phyloP scores from a whole-genome alignment of 2,888 invertebrate species.

The Macaria liturata region DNA sequence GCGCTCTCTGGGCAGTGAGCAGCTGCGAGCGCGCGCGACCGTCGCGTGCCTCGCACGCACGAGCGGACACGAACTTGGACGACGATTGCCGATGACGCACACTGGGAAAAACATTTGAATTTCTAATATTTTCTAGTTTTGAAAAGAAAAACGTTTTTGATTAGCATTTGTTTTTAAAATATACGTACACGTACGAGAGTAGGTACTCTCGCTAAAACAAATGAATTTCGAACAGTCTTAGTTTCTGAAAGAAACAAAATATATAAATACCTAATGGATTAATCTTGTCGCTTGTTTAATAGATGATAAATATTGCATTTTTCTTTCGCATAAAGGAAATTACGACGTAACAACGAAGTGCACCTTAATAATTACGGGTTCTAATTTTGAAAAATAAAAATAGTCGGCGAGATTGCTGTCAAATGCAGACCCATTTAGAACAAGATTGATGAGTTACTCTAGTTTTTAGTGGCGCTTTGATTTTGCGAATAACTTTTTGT shows the following conservation, averaged over 20 bases:
- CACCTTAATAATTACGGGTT: not conserved
- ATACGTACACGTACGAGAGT: too few relatives aligned
- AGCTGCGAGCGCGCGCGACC: conserved; percentile 64
- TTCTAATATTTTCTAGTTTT: too few relatives aligned
- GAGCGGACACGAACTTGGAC: conserved; percentile 43
- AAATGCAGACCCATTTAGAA: conserved; percentile 5
- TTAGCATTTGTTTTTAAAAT: too few relatives aligned
- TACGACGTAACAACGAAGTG: too few relatives aligned
- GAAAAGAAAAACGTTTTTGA: too few relatives aligned
- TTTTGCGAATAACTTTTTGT: conserved; percentile 1
- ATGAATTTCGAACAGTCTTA: not conserved
- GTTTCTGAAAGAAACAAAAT: not conserved
- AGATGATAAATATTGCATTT: too few relatives aligned
- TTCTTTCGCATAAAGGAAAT: too few relatives aligned
- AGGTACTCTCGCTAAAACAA: not conserved
- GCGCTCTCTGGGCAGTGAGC: conserved; percentile 48
- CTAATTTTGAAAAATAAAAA: conserved; percentile 8
- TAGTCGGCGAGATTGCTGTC: conserved; percentile 6
- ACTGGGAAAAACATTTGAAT: conserved; percentile 5
- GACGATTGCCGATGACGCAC: conserved; percentile 32
- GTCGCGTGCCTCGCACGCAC: conserved; percentile 74
- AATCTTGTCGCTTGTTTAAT: too few relatives aligned
- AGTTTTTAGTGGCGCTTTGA: conserved; percentile 6
- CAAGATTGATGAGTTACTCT: conserved; percentile 13
- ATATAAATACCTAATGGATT: too few relatives aligned